Conservation (phyloP, 53 echinoderm and acorn worm genomes). For the Hippasteria phrygiana region DNA sequence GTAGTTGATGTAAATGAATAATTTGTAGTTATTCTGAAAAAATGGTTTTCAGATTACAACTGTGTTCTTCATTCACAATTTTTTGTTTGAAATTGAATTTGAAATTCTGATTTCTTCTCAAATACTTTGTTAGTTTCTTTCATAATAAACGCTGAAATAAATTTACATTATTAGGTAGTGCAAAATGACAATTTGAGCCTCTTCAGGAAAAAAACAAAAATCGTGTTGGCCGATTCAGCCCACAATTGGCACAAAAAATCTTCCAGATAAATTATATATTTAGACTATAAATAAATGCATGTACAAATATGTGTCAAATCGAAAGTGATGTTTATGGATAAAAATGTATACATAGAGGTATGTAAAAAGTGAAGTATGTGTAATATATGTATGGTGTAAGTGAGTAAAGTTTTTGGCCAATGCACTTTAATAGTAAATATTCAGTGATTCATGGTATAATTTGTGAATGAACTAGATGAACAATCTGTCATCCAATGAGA, state of each 20-base stretch:
- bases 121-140: not conserved
- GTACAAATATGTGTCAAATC: slow-evolving; percentile 1
- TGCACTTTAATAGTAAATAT: not conserved
- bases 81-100: not conserved
- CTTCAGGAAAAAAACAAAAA: slow-evolving; percentile 5
- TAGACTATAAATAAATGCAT: slow-evolving; percentile 32
- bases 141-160: slow-evolving; percentile 10
- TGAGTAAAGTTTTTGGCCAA: not conserved
- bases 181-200: not conserved
- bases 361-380: not conserved
- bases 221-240: not conserved
- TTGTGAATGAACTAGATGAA: not conserved
- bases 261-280: slow-evolving; percentile 24
- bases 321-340: not conserved
- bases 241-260: not conserved
- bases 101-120: not conserved
- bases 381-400: not conserved
- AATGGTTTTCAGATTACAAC: no score
- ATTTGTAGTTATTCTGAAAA: no score
- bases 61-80: not conserved
- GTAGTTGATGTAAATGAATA: no score
- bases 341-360: slow-evolving; percentile 12
- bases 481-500: not conserved
- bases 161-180: not conserved
- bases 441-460: not conserved